Percentiles rank a stretch among this genome's conserved stretches.
Evolutionary conservation across 2,888 invertebrate genomes (phyloP).

Genomic region (Anoncus sp.): DNA sequence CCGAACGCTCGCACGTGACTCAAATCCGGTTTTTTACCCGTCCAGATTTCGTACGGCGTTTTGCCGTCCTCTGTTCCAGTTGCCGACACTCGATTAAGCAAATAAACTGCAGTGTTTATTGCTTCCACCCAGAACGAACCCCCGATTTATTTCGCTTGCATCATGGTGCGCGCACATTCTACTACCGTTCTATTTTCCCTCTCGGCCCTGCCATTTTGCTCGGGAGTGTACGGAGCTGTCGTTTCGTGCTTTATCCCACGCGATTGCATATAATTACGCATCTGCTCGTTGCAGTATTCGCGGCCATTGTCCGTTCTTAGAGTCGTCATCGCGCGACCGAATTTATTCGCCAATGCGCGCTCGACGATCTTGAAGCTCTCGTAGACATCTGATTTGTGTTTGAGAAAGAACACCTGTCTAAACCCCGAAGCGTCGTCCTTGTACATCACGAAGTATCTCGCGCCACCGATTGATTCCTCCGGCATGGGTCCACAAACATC

Average conservation of each 20-base stretch:
- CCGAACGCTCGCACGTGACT: slow-evolving; percentile 63
- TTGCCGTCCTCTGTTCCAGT: neutral
- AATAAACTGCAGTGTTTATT: slow-evolving; percentile 39
- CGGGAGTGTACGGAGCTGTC: slow-evolving; percentile 33
- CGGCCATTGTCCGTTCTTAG: slow-evolving; percentile 37
- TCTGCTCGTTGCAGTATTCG: slow-evolving; percentile 19
- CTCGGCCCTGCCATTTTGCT: slow-evolving; percentile 17
- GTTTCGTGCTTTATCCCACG: slow-evolving; percentile 59
- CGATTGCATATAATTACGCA: neutral
- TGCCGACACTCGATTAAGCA: slow-evolving; percentile 32
- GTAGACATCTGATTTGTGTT: slow-evolving; percentile 29
- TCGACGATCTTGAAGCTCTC: slow-evolving; percentile 3
- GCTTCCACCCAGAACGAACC: slow-evolving; percentile 44
- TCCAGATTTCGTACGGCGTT: slow-evolving; percentile 42
- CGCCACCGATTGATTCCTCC: neutral
- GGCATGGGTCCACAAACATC: slow-evolving; percentile 41
- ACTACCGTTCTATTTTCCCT: neutral
- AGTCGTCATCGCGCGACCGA: slow-evolving; percentile 28
- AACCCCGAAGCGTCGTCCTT: slow-evolving; percentile 25
- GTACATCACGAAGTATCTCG: slow-evolving; percentile 9
- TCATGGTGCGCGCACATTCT: slow-evolving; percentile 59
- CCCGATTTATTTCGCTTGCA: slow-evolving; percentile 52
- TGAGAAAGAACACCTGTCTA: slow-evolving; percentile 21
- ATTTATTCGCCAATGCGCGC: neutral
- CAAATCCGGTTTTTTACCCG: slow-evolving; percentile 62